Base-by-base conservation (phyloP, 2,113 vertebrate species). In the Monarcha castaneiventris region DNA sequence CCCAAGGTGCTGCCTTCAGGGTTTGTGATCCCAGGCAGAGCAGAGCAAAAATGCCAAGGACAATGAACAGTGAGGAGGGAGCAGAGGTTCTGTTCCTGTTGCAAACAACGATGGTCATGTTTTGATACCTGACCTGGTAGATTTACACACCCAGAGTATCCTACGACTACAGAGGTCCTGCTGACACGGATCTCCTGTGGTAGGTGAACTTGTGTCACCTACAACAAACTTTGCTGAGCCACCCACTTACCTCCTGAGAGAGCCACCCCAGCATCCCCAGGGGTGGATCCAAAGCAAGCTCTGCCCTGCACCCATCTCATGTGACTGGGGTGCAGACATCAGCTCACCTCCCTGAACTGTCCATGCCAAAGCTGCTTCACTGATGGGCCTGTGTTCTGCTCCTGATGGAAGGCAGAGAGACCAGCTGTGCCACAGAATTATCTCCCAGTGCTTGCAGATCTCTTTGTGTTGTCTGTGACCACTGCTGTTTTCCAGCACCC, bases 241-340 rank as follows among this genome's bases (percentile, higher is more conserved):
- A 29, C 20, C 4, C 29, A 9, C 9, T 16, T 78, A 81, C 16
- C 27, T 74, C 56, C 21, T 82, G 49, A 46, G 29, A 0, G 1
- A 82, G 12, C 29, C 41, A 32, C 27, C 20, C 9, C 54, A 25
- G 23, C 1, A 3, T 14, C 11, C 7, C 23, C n/a, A 46, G 6
- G 7, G 37, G 37, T 37, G 37, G 37, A 41, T 9, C 52, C 56
- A 49, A 33, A 67, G 17, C 10, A 54, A 39, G 9, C 49, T 25
- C 15, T 4, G 3, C 8, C 54, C 21, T 44, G 35, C 13, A 25
- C 48, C 26, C 21, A 7, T 35, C 27, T 51, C 0, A 0, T 9
- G 13, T 30, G 12, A 7, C 27, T 32, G 52, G 55, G 15, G 2
- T 49, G 29, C 46, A 63, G 10, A 33, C 37, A 63, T 7, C 37